These are phyloP conservation scores for Coremacera marginata DNA, from an alignment of 2,888 invertebrate genomes.

Conservation along the genomic window DNA sequence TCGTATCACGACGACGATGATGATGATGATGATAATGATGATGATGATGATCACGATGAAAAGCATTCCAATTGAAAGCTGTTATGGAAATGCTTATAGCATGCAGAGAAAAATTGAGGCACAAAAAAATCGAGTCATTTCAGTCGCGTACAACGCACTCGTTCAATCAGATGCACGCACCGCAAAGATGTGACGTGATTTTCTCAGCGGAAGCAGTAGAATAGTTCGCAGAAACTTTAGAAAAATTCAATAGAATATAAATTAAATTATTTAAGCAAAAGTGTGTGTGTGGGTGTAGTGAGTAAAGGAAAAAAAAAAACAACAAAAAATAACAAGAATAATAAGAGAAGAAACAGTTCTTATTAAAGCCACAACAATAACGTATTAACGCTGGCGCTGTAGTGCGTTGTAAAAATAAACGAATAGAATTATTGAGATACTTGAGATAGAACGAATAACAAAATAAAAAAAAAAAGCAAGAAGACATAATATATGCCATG, in stretches of 20 bases:
- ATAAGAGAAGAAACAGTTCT: conserved; percentile 14
- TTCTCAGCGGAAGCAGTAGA: background rate
- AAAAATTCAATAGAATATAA: background rate
- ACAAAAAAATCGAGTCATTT: conserved; percentile 14
- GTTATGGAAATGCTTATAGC: background rate
- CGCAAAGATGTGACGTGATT: background rate
- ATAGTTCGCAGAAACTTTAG: background rate
- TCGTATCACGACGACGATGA: background rate
- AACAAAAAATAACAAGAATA: conserved; percentile 16
- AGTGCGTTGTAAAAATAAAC: background rate
- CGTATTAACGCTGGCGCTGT: background rate
- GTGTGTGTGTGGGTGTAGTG: background rate
- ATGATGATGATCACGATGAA: background rate
- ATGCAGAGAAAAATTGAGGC: background rate
- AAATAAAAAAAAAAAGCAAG: background rate
- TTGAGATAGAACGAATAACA: too few species aligned
- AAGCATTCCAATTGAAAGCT: background rate
- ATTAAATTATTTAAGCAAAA: background rate
- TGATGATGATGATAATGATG: background rate
- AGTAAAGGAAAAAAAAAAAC: background rate
- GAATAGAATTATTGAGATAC: background rate
- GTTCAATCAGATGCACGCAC: conserved; percentile 30
- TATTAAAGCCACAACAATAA: conserved; percentile 9
- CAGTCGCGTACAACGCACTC: conserved; percentile 43
- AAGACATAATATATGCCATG: background rate